Conservation (phyloP, 2,113 vertebrate species). For the Paramormyrops kingsleyae region DNA sequence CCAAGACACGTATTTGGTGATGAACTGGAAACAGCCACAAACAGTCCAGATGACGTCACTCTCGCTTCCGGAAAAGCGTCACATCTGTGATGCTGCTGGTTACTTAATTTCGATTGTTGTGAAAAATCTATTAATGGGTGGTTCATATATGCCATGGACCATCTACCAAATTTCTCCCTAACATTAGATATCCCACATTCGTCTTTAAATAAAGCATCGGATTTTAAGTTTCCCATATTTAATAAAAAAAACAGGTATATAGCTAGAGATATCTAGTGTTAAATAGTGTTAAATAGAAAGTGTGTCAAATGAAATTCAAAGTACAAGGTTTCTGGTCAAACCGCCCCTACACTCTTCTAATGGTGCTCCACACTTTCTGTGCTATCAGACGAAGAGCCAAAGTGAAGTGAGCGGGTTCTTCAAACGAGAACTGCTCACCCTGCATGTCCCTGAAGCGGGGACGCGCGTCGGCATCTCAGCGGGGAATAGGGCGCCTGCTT, state of each 20-base stretch:
- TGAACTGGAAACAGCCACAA: not conserved
- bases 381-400: not conserved
- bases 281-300: not conserved
- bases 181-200: not conserved
- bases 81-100: not conserved
- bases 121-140: not conserved
- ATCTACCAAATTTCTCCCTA: not conserved
- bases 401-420: not conserved
- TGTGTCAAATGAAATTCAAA: not conserved
- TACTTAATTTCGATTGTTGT: not conserved
- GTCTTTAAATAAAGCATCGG: not conserved
- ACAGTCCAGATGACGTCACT: not conserved
- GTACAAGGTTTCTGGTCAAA: not conserved
- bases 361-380: not conserved
- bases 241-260: not conserved
- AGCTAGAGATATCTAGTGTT: not conserved
- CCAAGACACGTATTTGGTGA: not conserved
- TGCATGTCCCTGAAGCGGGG: not conserved
- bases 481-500: not conserved
- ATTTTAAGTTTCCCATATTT: not conserved
- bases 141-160: not conserved
- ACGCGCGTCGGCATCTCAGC: not conserved
- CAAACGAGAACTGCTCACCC: not conserved
- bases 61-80: not conserved
- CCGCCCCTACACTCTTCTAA: not conserved